A percentile compares a stretch with the other conserved stretches of the same genome.
phyloP scores from a whole-genome alignment of 2,113 vertebrate species.

The Limnothrissa miodon region DNA sequence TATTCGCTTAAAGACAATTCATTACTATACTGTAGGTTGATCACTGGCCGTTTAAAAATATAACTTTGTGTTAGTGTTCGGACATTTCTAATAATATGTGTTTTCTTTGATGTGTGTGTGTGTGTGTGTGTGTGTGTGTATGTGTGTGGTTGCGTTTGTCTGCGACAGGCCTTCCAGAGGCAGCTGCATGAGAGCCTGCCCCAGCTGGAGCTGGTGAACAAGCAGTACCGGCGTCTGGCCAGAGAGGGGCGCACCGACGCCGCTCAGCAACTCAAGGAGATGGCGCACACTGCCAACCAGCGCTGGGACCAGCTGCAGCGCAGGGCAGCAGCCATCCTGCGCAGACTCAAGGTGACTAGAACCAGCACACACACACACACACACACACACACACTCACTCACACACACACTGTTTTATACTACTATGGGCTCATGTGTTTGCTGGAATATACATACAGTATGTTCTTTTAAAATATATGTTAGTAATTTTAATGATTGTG shows the following conservation, averaged over 20 bases:
- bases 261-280: slow-evolving; percentile 80
- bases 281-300: slow-evolving; percentile 90
- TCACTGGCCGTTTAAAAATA: background rate
- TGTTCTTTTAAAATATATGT: background rate
- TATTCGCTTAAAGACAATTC: background rate
- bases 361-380: background rate
- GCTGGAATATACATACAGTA: background rate
- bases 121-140: background rate
- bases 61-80: background rate
- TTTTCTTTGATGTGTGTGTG: background rate
- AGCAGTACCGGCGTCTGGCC: slow-evolving; percentile 93
- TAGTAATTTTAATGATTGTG: background rate
- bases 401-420: background rate
- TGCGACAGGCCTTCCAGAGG: slow-evolving; percentile 85
- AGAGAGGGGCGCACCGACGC: slow-evolving; percentile 94
- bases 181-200: slow-evolving; percentile 93
- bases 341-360: slow-evolving; percentile 85
- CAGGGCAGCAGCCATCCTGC: slow-evolving; percentile 86
- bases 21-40: background rate
- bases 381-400: background rate
- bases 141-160: slow-evolving; percentile 23
- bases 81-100: background rate
- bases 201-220: slow-evolving; percentile 95
- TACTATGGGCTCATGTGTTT: background rate
- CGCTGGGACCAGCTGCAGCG: slow-evolving; percentile 95